A percentile compares a stretch with the other conserved stretches of the same genome.
phyloP scores from a whole-genome alignment of 2,113 vertebrate species.

The Crocuta crocuta region DNA sequence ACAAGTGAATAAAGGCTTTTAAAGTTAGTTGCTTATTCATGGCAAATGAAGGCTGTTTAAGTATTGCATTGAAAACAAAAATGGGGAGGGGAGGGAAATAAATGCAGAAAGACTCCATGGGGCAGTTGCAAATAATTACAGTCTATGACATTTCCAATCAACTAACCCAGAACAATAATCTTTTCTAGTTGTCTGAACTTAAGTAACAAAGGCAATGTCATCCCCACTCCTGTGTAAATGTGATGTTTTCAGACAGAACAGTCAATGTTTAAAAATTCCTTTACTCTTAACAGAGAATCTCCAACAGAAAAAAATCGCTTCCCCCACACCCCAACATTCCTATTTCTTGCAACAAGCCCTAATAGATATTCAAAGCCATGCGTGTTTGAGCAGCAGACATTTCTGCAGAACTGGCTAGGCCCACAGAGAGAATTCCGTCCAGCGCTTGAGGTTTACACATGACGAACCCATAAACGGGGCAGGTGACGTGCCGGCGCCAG shows the following conservation, averaged over 20 bases:
- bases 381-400: not conserved
- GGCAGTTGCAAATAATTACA: not conserved
- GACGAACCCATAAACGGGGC: not conserved
- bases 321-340: too few species aligned
- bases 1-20: conserved; percentile 29
- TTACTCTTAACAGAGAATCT: not conserved
- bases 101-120: not conserved
- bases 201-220: not conserved
- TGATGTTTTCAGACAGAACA: conserved; percentile 22
- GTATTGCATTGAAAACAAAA: not conserved
- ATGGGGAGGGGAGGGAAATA: not conserved
- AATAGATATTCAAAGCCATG: not conserved
- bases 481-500: not conserved
- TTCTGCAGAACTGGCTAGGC: not conserved
- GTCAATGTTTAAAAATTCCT: conserved; percentile 12
- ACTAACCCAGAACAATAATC: not conserved
- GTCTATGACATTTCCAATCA: not conserved
- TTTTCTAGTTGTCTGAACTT: not conserved
- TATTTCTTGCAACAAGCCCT: not conserved
- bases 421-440: not conserved
- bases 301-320: not conserved
- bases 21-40: conserved; percentile 39
- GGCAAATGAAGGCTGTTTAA: conserved; percentile 27
- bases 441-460: not conserved
- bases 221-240: not conserved